Evolutionary conservation across 2,113 vertebrate species (phyloP).

Genomic region (Lepidothrix coronata): DNA sequence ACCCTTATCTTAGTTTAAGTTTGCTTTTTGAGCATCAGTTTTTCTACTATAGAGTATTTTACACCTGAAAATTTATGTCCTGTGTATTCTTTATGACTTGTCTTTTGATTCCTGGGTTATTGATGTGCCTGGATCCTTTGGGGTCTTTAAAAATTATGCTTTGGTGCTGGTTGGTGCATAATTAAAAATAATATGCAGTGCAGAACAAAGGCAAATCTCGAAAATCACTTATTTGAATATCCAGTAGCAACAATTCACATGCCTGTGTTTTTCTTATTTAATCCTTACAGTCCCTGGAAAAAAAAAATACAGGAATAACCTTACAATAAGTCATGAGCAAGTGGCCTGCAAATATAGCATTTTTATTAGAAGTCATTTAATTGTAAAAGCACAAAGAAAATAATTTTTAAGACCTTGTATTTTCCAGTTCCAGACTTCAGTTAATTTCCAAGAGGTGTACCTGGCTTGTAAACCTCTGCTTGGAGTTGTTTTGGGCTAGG

Average conservation of each 20-base stretch:
- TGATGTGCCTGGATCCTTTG: background rate
- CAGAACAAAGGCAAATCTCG: background rate
- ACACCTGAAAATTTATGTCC: background rate
- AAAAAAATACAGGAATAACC: background rate
- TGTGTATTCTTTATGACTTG: background rate
- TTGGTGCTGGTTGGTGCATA: background rate
- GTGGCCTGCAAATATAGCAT: background rate
- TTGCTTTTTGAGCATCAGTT: background rate
- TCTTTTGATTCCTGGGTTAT: background rate
- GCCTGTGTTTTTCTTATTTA: background rate
- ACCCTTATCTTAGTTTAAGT: background rate
- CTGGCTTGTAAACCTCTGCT: background rate
- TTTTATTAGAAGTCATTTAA: background rate
- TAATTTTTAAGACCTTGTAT: background rate
- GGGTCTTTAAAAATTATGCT: constrained; percentile 6
- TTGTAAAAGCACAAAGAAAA: background rate
- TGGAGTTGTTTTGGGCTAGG: background rate
- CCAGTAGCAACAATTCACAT: background rate
- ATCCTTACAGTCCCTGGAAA: background rate
- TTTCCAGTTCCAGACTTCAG: background rate
- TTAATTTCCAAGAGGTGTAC: background rate
- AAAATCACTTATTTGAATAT: background rate
- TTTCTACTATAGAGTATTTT: background rate
- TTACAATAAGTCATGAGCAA: background rate
- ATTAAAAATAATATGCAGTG: background rate